These are phyloP conservation scores for Rhadina sibilatrix DNA, from an alignment of 2,113 vertebrate genomes.

Conservation along the genomic window DNA sequence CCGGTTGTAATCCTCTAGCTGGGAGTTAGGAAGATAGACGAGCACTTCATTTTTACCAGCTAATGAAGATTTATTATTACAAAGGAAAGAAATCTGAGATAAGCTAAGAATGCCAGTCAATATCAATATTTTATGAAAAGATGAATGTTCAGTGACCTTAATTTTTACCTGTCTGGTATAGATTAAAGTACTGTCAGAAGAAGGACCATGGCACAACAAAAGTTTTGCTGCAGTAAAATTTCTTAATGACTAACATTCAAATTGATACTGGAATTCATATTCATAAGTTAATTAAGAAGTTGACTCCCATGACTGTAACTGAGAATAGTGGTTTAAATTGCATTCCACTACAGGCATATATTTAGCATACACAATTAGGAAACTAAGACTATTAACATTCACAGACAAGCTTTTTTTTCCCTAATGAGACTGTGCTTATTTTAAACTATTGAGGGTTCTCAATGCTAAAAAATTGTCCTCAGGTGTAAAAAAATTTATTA, in stretches of 20 bases:
- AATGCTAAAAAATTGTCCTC: neutral
- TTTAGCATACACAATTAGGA: slow-evolving; percentile 4
- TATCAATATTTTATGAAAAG: neutral
- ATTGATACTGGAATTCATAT: neutral
- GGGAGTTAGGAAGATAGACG: neutral
- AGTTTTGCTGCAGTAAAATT: neutral
- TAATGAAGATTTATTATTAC: neutral
- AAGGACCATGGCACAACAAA: neutral
- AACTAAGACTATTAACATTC: neutral
- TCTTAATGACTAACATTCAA: neutral
- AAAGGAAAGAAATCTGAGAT: neutral
- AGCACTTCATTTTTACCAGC: neutral
- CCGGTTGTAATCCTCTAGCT: neutral
- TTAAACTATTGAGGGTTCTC: neutral
- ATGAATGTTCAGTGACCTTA: neutral
- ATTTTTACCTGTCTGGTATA: neutral
- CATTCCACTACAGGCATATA: neutral
- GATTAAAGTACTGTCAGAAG: neutral
- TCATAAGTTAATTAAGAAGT: neutral
- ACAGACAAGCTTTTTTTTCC: neutral
- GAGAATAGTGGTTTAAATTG: neutral
- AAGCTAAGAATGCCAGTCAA: neutral
- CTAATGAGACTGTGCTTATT: neutral
- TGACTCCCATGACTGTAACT: neutral
- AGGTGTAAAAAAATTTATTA: neutral